Percentiles rank a stretch among this genome's conserved stretches.
Conservation (phyloP, 2,888 invertebrate genomes). For the Mimumesa dahlbomi region DNA sequence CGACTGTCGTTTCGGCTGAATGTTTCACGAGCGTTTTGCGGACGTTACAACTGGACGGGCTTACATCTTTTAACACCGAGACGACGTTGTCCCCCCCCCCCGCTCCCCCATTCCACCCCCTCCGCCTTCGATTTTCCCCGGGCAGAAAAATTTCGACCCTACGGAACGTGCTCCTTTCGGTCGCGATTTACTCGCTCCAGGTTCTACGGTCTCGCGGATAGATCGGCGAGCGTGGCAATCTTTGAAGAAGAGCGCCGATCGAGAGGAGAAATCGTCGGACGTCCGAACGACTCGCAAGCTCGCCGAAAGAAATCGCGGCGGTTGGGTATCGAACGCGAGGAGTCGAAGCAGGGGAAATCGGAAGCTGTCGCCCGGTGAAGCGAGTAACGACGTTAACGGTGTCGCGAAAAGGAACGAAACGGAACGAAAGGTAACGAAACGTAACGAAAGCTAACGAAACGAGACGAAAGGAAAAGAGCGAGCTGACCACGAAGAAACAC, state of each 20-base stretch:
- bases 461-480: conserved; percentile 15
- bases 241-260: too few species aligned
- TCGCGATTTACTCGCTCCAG: too few species aligned
- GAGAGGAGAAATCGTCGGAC: too few species aligned
- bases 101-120: neutral
- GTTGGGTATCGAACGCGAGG: neutral
- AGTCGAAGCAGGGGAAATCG: neutral
- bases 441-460: too few species aligned
- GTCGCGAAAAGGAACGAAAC: conserved; percentile 18
- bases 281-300: too few species aligned
- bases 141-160: too few species aligned
- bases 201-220: too few species aligned
- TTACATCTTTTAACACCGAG: conserved; percentile 66
- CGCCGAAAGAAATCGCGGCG: neutral
- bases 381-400: conserved; percentile 19
- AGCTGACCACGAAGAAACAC: neutral
- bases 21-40: conserved; percentile 63
- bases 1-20: conserved; percentile 66
- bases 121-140: neutral
- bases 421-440: too few species aligned
- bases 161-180: too few species aligned
- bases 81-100: neutral
- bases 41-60: conserved; percentile 61
- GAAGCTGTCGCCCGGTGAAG: conserved; percentile 5
- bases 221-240: too few species aligned